Conservation (phyloP, 2,113 vertebrate species). For the Thomomys bottae region DNA sequence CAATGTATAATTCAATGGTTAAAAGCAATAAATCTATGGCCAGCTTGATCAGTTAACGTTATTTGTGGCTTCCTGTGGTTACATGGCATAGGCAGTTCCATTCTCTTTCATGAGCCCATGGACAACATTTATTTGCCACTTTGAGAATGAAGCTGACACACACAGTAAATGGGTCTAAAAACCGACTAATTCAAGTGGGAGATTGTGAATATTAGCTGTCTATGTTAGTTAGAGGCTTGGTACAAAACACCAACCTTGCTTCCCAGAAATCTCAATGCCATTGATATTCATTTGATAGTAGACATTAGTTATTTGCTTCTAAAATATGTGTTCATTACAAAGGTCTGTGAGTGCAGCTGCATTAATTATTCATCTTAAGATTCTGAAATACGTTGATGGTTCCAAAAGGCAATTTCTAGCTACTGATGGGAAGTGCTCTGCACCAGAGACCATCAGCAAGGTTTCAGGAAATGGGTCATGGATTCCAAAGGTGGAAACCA, state of each 20-base stretch:
- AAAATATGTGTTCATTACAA: constrained; percentile 78
- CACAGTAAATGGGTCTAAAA: constrained; percentile 64
- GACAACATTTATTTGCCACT: constrained; percentile 60
- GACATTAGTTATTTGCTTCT: constrained; percentile 79
- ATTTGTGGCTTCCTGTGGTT: constrained; percentile 79
- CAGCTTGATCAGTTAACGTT: constrained; percentile 71
- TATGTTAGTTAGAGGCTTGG: constrained; percentile 44
- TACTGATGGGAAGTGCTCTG: constrained; percentile 77
- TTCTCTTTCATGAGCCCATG: constrained; percentile 68
- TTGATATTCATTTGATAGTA: constrained; percentile 61
- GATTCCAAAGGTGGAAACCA: constrained; percentile 46
- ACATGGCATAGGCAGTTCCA: constrained; percentile 60
- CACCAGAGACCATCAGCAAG: constrained; percentile 47
- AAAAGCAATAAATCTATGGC: constrained; percentile 71
- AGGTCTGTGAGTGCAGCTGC: constrained; percentile 75
- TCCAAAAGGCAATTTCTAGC: constrained; percentile 75
- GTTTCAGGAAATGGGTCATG: constrained; percentile 73
- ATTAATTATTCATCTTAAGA: constrained; percentile 80
- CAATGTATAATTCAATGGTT: constrained; percentile 71
- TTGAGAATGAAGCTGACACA: constrained; percentile 62
- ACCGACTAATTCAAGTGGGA: constrained; percentile 58
- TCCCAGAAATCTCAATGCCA: constrained; percentile 70
- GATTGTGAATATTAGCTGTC: constrained; percentile 47
- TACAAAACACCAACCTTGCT: constrained; percentile 20
- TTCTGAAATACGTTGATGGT: constrained; percentile 65